A percentile compares a stretch with the other conserved stretches of the same genome.
Evolutionary conservation across 2,113 vertebrate genomes (phyloP).

Genomic region (Vicugna pacos): DNA sequence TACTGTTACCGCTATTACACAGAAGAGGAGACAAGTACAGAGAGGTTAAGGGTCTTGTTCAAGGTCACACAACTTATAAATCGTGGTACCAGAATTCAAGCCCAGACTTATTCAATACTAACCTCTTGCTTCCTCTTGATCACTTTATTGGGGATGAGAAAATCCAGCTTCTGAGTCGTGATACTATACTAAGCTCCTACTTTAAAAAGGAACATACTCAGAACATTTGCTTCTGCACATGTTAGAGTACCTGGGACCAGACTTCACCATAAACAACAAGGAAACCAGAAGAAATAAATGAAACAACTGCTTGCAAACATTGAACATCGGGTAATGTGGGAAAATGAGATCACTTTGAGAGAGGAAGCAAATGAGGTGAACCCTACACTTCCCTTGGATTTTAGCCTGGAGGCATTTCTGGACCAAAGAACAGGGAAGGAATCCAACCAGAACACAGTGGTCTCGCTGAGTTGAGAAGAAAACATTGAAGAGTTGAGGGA

Average conservation of each 20-base stretch:
- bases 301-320: not conserved
- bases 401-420: not conserved
- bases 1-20: not conserved
- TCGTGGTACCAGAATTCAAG: not conserved
- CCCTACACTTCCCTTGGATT: not conserved
- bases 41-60: not conserved
- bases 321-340: not conserved
- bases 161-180: not conserved
- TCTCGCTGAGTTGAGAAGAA: not conserved
- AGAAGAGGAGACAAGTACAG: not conserved
- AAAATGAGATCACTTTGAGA: not conserved
- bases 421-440: not conserved
- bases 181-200: not conserved
- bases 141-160: not conserved
- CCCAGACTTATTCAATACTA: not conserved
- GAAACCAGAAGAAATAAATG: constrained; percentile 8
- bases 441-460: not conserved
- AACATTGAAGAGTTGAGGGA: not conserved
- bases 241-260: not conserved
- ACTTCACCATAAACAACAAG: not conserved
- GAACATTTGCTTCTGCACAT: not conserved
- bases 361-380: not conserved
- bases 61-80: not conserved
- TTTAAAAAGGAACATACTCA: not conserved
- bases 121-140: not conserved